Conservation (phyloP, 37 sponge, comb jelly and placozoan genomes). For the Ianthella basta region DNA sequence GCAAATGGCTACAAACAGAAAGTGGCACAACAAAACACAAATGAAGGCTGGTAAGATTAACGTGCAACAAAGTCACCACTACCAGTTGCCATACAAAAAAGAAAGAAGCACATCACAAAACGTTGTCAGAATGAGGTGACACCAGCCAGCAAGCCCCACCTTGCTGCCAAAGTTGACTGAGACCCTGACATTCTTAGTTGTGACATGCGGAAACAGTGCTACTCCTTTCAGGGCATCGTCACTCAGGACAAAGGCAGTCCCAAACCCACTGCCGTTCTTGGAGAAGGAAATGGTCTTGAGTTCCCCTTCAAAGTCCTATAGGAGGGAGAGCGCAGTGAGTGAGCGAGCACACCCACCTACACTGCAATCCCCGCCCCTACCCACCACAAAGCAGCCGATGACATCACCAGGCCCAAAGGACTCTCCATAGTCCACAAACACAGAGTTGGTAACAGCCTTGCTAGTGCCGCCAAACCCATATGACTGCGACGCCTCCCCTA, state of each 20-base stretch:
- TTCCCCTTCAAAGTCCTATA: constrained; percentile 69
- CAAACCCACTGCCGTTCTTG: constrained; percentile 81
- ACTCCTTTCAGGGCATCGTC: constrained; percentile 7
- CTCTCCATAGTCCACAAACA: constrained; percentile 74
- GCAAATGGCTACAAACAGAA: background rate
- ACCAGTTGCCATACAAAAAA: too few relatives aligned
- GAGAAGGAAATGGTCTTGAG: constrained; percentile 78
- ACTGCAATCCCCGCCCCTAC: background rate
- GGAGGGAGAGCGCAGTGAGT: background rate
- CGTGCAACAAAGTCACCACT: background rate
- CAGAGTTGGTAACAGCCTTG: constrained; percentile 53
- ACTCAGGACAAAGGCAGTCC: constrained; percentile 55
- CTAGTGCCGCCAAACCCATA: constrained; percentile 89
- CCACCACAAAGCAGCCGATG: constrained; percentile 78
- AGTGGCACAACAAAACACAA: background rate
- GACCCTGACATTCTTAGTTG: constrained; percentile 78
- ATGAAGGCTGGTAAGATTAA: too few relatives aligned
- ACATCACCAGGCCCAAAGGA: constrained; percentile 80
- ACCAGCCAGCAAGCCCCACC: constrained; percentile 16
- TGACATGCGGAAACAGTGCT: constrained; percentile 86
- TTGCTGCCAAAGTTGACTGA: constrained; percentile 72
- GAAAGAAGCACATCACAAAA: too few relatives aligned
- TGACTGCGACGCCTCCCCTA: constrained; percentile 79
- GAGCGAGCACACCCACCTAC: background rate
- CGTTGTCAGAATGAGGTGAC: too few relatives aligned